Percentiles rank a stretch among this genome's conserved stretches.
Conservation (phyloP, 2,888 invertebrate species). For the Nysson spinosus region DNA sequence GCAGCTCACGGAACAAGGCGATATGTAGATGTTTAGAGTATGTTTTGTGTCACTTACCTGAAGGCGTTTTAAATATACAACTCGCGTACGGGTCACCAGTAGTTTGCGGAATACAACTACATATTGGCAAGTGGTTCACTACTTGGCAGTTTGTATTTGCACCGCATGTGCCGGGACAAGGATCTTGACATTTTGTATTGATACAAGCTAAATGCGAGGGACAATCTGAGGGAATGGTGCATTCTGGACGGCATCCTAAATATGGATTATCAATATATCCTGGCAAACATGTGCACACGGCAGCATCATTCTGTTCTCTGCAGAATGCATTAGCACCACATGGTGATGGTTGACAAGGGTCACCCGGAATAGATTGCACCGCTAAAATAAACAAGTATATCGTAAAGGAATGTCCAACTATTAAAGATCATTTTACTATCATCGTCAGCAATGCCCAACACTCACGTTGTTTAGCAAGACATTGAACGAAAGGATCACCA, state of each 20-base stretch:
- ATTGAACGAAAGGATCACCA: slow-evolving; percentile 88
- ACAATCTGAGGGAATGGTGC: slow-evolving; percentile 77
- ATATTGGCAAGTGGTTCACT: slow-evolving; percentile 88
- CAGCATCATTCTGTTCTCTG: slow-evolving; percentile 83
- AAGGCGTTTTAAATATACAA: slow-evolving; percentile 75
- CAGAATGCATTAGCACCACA: slow-evolving; percentile 89
- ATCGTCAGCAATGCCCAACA: not conserved
- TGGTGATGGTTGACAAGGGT: slow-evolving; percentile 85
- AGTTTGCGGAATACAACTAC: slow-evolving; percentile 83
- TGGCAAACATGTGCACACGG: slow-evolving; percentile 87
- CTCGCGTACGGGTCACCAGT: slow-evolving; percentile 84
- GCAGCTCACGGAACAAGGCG: too few relatives aligned
- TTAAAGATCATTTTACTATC: not conserved
- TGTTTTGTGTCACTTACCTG: slow-evolving; percentile 37
- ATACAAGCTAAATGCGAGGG: slow-evolving; percentile 78
- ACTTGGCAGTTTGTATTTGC: slow-evolving; percentile 84
- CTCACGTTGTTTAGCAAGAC: slow-evolving; percentile 78
- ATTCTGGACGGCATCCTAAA: slow-evolving; percentile 78
- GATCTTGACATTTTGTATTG: slow-evolving; percentile 78
- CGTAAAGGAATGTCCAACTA: not conserved
- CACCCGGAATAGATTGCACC: slow-evolving; percentile 66
- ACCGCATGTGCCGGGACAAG: slow-evolving; percentile 78
- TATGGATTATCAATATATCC: slow-evolving; percentile 86
- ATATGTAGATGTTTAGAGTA: too few relatives aligned
- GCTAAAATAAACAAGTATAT: slow-evolving; percentile 59